A percentile compares a stretch with the other conserved stretches of the same genome.
These are phyloP conservation scores for Cerastis leucographa DNA, from an alignment of 2,888 invertebrate species.

Conservation along the genomic window DNA sequence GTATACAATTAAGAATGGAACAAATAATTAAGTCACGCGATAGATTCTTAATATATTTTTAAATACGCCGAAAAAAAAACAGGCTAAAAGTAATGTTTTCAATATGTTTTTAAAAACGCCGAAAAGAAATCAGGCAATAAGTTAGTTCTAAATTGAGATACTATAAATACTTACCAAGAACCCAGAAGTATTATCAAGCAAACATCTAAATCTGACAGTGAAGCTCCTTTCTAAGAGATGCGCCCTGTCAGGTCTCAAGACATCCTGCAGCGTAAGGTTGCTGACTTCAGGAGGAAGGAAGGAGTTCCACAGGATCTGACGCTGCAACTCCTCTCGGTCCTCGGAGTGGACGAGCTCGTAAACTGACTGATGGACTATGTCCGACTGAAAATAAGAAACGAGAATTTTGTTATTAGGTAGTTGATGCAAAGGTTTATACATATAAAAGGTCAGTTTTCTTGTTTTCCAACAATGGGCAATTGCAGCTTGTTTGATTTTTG, in stretches of 20 bases:
- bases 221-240: conserved; percentile 98
- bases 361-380: conserved; percentile 99
- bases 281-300: conserved; percentile 95
- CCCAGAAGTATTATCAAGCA: conserved; percentile 99
- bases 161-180: conserved; percentile 94
- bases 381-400: conserved; percentile 94
- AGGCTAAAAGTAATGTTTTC: too few relatives aligned
- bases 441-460: neutral
- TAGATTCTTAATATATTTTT: too few relatives aligned
- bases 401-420: too few relatives aligned
- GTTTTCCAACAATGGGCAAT: neutral
- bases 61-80: too few relatives aligned
- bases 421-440: neutral
- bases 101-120: too few relatives aligned
- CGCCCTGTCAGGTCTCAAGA: conserved; percentile 96
- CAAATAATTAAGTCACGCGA: neutral
- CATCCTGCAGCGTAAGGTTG: conserved; percentile 95
- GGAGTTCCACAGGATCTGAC: conserved; percentile 98
- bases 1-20: neutral
- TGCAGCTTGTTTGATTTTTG: neutral
- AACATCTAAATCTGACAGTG: conserved; percentile 99
- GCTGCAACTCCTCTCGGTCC: conserved; percentile 98
- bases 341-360: conserved; percentile 99
- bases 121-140: neutral
- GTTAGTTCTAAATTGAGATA: neutral